Base-by-base conservation (phyloP, 2,113 vertebrate genomes). In the Pedetes capensis region DNA sequence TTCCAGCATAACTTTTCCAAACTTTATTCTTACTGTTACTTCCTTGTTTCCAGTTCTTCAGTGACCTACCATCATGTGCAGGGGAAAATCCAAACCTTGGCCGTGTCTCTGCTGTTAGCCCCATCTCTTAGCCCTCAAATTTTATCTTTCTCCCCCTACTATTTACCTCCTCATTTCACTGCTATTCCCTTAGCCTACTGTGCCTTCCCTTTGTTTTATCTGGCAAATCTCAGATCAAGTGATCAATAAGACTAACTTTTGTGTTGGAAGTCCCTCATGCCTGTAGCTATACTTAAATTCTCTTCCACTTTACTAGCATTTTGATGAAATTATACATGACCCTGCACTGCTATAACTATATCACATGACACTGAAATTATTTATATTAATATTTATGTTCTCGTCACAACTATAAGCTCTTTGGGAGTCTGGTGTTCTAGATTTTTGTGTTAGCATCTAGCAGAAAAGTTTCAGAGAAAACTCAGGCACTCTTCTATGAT, bases 181-280 rank as follows among this genome's bases (percentile, higher is more conserved):
- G 2, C 27, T 2, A n/a, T 71, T 84, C 29, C 29, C 2, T 8
- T 53, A n/a, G 27, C 10, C 39, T n/a, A 0, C 17, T 25, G 2
- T 13, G 2, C 17, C 7, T 39, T 51, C 17, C 18, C 13, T 23
- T 51, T 74, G 1, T n/a, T 93, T 85, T 57, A 6, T 32, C 32
- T 79, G 20, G 34, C 22, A 44, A 69, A 85, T 75, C 2, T 71
- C 23, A 83, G 8, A 37, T 96, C 37, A 39, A 34, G 27, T 32
- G 23, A 3, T 87, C 4, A 5, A 37, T 81, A n/a, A 39, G 61
- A 49, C 80, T 81, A 47, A 81, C 17, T 64, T 92, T 69, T 71
- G 39, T 32, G 47, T 61, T 49, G 44, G 13, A 63, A 69, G 22
- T 55, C 13, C 27, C 8, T 34, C 11, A 11, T 42, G 10, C 27